Evolutionary conservation across 2,888 invertebrate species (phyloP), one percentile per base, ranked within the genome.

Genomic region (Pristionchus mayeri): DNA sequence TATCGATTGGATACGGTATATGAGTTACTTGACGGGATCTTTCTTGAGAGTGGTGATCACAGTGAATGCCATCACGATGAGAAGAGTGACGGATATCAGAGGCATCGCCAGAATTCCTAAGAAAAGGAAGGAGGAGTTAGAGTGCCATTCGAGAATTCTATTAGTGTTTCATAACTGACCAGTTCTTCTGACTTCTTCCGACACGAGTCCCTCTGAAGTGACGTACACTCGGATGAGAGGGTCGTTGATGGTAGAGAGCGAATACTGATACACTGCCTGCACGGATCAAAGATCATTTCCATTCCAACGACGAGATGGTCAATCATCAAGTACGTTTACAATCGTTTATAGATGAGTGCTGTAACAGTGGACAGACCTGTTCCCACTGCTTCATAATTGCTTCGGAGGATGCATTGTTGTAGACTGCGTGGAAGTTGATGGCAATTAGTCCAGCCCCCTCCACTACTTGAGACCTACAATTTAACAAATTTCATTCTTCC

Each of bases 361-460:
- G n/a, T n/a, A n/a, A n/a, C n/a, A n/a, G n/a, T n/a, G n/a, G n/a
- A 67, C 76, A 13, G 3, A 75, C 88, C 87, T 87, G 84, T 85
- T 92, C 92, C 92, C 92, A 92, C 79, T 91, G 88, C 71, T 89
- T 89, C 91, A 92, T 90, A 2, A 93, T 86, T 37, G 86, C 87
- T 48, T 88, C 88, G 85, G 88, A 88, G 3, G 91, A 89, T 9
- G 88, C 86, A 80, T 92, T 92, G 71, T 87, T 87, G 85, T 90
- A 91, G 63, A 92, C 92, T 40, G 92, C 91, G 75, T 93, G 92
- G 86, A 92, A 92, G 84, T 92, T 92, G 85, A 92, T 91, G 9
- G 92, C 89, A 40, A 93, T 88, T 18, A 92, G 86, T 37, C 87
- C 85, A 27, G 89, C 88, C 13, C 87, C 89, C 82, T 92, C 92